Evolutionary conservation across 1,140 invertebrate genomes (phyloP).

Genomic region (Glomeris maerens): DNA sequence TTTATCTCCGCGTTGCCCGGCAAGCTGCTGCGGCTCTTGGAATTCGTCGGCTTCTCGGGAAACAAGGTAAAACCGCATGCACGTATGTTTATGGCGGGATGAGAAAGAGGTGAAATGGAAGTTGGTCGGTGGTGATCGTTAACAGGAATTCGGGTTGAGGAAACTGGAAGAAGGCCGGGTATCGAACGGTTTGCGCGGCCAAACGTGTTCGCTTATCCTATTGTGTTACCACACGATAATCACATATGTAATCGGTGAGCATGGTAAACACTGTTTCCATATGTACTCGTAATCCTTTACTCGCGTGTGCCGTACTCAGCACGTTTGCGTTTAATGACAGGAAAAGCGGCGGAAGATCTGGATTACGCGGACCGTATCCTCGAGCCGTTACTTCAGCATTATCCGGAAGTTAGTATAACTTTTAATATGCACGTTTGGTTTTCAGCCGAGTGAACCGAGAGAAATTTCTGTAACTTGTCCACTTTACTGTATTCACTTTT

Average conservation of each 20-base stretch:
- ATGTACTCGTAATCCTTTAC: constrained; percentile 6
- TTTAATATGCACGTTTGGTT: no score
- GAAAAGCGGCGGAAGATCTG: no score
- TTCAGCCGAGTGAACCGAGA: no score
- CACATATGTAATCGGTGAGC: constrained; percentile 51
- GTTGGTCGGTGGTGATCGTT: constrained; percentile 9
- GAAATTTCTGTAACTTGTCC: no score
- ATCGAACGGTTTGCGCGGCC: constrained; percentile 56
- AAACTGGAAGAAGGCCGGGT: constrained; percentile 56
- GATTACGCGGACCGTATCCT: no score
- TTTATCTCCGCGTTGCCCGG: constrained; percentile 83
- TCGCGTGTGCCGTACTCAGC: background rate
- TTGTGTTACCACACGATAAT: constrained; percentile 72
- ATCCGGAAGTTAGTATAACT: no score
- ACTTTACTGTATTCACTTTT: no score
- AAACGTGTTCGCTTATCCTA: constrained; percentile 69
- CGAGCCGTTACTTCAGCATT: no score
- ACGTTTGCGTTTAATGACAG: constrained; percentile 1
- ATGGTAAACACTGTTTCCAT: constrained; percentile 4
- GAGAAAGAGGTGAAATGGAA: no score
- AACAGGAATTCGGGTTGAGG: constrained; percentile 51
- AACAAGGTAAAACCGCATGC: constrained; percentile 55
- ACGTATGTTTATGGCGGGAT: no score
- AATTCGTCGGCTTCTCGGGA: constrained; percentile 89
- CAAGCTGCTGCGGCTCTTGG: constrained; percentile 69